Conservation (phyloP, 1,140 invertebrate species). For the Drosophila kanapiae region DNA sequence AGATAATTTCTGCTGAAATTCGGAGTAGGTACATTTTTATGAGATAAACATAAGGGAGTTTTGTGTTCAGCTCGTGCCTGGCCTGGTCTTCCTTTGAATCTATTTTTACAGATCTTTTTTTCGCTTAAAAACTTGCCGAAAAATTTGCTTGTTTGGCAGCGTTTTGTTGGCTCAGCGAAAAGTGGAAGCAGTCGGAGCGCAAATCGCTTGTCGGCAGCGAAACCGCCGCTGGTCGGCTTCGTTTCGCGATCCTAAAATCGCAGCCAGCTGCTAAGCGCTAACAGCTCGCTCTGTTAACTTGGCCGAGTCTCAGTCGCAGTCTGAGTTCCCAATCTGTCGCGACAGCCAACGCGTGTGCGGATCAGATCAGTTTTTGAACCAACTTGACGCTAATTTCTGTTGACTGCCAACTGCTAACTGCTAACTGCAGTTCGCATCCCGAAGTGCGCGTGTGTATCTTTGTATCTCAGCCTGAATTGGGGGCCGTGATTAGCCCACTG, state of each 20-base stretch:
- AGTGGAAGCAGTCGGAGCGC: constrained; percentile 48
- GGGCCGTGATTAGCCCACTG: constrained; percentile 28
- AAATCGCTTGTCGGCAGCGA: constrained; percentile 24
- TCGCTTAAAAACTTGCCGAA: constrained; percentile 27
- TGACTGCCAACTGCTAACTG: constrained; percentile 30
- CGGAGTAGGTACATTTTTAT: neutral
- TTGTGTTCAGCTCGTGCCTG: constrained; percentile 13
- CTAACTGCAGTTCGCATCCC: constrained; percentile 7
- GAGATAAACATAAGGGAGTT: neutral
- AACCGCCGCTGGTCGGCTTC: constrained; percentile 30
- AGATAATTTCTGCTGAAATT: neutral
- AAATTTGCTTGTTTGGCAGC: constrained; percentile 35
- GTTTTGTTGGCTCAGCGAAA: constrained; percentile 68
- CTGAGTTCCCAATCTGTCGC: constrained; percentile 72
- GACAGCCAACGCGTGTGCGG: constrained; percentile 76
- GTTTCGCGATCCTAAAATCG: constrained; percentile 42
- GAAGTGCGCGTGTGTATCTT: constrained; percentile 20
- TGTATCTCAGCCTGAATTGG: constrained; percentile 3
- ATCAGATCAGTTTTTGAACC: constrained; percentile 44
- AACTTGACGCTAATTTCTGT: constrained; percentile 59
- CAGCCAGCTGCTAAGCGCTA: constrained; percentile 11
- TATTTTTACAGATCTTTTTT: constrained; percentile 24
- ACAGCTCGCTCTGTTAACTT: constrained; percentile 21
- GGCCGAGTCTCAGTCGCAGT: constrained; percentile 57
- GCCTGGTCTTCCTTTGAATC: neutral